Evolutionary conservation across 2,797 vertebrate species (phyloP).

Genomic region (Trachops cirrhosus): DNA sequence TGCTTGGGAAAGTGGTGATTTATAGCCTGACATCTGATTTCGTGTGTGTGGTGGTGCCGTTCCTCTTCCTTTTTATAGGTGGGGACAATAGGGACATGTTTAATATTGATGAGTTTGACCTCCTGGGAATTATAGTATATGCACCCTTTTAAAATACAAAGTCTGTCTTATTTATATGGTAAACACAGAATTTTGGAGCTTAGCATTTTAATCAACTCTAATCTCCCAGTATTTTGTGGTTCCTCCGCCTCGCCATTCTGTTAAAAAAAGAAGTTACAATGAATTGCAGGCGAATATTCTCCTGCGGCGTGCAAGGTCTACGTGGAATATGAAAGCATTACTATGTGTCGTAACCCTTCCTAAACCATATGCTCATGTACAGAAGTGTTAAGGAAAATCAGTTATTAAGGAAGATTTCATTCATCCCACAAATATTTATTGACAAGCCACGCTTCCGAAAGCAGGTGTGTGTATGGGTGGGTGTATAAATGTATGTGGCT

Average conservation of each 20-base stretch:
- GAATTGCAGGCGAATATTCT: not conserved
- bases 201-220: slow-evolving; percentile 67
- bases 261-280: not conserved
- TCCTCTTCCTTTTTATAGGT: slow-evolving; percentile 45
- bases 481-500: not conserved
- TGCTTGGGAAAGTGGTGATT: slow-evolving; percentile 36
- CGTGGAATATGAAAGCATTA: not conserved
- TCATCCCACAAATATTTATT: not conserved
- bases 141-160: slow-evolving; percentile 80
- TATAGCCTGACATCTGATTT: slow-evolving; percentile 21
- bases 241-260: not conserved
- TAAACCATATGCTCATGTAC: slow-evolving; percentile 33
- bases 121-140: slow-evolving; percentile 75
- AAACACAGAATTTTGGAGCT: slow-evolving; percentile 69
- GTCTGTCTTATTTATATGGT: slow-evolving; percentile 64
- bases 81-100: slow-evolving; percentile 72
- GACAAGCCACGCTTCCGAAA: not conserved
- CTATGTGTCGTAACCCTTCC: not conserved
- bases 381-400: slow-evolving; percentile 44
- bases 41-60: slow-evolving; percentile 68
- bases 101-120: slow-evolving; percentile 84
- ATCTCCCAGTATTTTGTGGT: slow-evolving; percentile 28
- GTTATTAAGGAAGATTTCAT: slow-evolving; percentile 55
- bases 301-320: not conserved
- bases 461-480: not conserved